These are phyloP conservation scores for Rhinogobius similis DNA, from an alignment of 2,113 vertebrate genomes.

Conservation along the genomic window DNA sequence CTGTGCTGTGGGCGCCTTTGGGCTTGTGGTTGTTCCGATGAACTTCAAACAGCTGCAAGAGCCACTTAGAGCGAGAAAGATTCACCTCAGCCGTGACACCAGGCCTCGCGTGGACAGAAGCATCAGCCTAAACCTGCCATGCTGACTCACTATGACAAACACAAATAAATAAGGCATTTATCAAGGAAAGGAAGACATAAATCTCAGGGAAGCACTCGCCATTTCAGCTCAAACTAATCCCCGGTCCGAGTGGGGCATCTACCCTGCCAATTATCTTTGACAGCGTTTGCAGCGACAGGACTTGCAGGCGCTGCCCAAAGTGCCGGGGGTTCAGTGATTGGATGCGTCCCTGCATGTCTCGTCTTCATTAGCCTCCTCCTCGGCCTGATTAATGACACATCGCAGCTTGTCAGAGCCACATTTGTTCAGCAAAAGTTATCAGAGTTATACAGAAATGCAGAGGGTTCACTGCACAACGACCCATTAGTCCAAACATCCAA, in stretches of 20 bases:
- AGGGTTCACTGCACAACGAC: background rate
- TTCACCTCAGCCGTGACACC: conserved; percentile 1
- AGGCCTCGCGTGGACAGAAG: background rate
- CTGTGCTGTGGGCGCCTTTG: conserved; percentile 4
- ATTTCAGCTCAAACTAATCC: conserved; percentile 43
- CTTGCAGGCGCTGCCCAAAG: conserved; percentile 13
- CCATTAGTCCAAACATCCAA: background rate
- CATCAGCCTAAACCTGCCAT: background rate
- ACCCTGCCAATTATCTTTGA: conserved; percentile 55
- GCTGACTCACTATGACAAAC: conserved; percentile 59
- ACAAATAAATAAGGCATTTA: conserved; percentile 55
- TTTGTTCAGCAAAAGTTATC: conserved; percentile 27
- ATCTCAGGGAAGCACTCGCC: conserved; percentile 33
- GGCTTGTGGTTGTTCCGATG: background rate
- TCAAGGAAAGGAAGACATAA: conserved; percentile 35
- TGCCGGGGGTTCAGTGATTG: conserved; percentile 26
- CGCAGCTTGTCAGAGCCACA: conserved; percentile 16
- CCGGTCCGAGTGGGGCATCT: conserved; percentile 25
- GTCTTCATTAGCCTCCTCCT: conserved; percentile 46
- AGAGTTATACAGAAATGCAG: background rate
- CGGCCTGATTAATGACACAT: conserved; percentile 52
- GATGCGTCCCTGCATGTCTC: conserved; percentile 37
- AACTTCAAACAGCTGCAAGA: background rate
- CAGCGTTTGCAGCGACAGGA: conserved; percentile 22
- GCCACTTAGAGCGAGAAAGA: background rate